These are phyloP conservation scores for Drosophila fungiperda DNA, from an alignment of 2,888 invertebrate genomes.

Conservation along the genomic window DNA sequence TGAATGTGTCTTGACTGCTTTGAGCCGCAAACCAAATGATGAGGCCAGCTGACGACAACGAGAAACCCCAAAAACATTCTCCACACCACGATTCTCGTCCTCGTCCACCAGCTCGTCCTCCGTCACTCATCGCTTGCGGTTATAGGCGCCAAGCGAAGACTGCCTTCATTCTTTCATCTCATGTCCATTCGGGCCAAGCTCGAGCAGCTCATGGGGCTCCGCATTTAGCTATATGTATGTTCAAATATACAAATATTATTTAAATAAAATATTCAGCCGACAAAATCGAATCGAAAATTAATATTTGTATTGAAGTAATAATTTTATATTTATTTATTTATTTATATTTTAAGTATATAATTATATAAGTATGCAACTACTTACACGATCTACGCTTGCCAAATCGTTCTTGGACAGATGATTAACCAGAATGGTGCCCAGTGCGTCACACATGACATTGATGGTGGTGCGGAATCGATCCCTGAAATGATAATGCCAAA, in stretches of 20 bases:
- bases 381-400: slow-evolving; percentile 85
- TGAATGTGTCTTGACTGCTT: slow-evolving; percentile 68
- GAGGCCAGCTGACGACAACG: slow-evolving; percentile 43
- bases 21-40: slow-evolving; percentile 62
- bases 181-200: slow-evolving; percentile 86
- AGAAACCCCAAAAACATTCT: slow-evolving; percentile 11
- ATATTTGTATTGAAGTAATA: background rate
- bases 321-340: background rate
- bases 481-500: slow-evolving; percentile 85
- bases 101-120: slow-evolving; percentile 35
- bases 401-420: slow-evolving; percentile 92
- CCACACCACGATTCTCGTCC: slow-evolving; percentile 26
- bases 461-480: slow-evolving; percentile 95
- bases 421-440: slow-evolving; percentile 96
- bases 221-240: slow-evolving; percentile 82
- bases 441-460: slow-evolving; percentile 97
- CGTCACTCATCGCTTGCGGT: slow-evolving; percentile 78
- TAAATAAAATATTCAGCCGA: background rate
- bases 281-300: background rate
- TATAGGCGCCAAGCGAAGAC: slow-evolving; percentile 73
- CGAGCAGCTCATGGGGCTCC: slow-evolving; percentile 89
- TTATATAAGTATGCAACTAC: slow-evolving; percentile 7
- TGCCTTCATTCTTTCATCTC: slow-evolving; percentile 84
- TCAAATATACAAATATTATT: background rate
- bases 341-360: background rate